These are phyloP conservation scores for Schizopygopsis malacanthus DNA, from an alignment of 2,797 vertebrate species.

Conservation along the genomic window DNA sequence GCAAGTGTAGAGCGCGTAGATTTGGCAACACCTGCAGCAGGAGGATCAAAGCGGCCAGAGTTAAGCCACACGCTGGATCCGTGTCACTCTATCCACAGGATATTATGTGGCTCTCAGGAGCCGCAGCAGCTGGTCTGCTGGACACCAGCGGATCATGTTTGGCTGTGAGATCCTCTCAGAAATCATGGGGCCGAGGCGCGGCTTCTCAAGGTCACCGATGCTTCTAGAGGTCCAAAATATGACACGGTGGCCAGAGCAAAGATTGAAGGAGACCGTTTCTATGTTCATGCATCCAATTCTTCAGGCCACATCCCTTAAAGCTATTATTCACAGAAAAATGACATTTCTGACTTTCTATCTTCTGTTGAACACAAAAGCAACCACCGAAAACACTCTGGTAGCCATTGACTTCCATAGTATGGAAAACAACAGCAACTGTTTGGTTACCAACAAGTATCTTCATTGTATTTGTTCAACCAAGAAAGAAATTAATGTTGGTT, in stretches of 20 bases:
- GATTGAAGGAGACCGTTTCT: neutral
- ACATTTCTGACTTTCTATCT: neutral
- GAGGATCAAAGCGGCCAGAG: slow-evolving; percentile 60
- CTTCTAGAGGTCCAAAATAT: slow-evolving; percentile 4
- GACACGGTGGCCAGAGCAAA: neutral
- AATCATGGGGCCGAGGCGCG: neutral
- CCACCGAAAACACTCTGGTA: neutral
- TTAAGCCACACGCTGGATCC: slow-evolving; percentile 57
- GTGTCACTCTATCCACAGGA: slow-evolving; percentile 71
- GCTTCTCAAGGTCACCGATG: slow-evolving; percentile 36
- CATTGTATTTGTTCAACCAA: neutral
- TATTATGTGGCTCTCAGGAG: slow-evolving; percentile 74
- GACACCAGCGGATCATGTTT: slow-evolving; percentile 54
- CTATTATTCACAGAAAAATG: neutral
- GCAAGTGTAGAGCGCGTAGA: slow-evolving; percentile 60
- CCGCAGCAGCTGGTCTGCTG: slow-evolving; percentile 72
- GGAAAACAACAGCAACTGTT: neutral
- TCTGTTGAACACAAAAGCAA: neutral
- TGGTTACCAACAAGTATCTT: neutral
- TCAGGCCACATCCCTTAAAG: neutral
- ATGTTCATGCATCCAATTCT: neutral
- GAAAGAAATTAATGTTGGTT: neutral
- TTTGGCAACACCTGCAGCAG: slow-evolving; percentile 64
- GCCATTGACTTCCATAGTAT: neutral
- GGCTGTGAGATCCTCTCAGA: slow-evolving; percentile 40